phyloP scores from a whole-genome alignment of 64 coral and sea anemone genomes.

The Actinia equina region DNA sequence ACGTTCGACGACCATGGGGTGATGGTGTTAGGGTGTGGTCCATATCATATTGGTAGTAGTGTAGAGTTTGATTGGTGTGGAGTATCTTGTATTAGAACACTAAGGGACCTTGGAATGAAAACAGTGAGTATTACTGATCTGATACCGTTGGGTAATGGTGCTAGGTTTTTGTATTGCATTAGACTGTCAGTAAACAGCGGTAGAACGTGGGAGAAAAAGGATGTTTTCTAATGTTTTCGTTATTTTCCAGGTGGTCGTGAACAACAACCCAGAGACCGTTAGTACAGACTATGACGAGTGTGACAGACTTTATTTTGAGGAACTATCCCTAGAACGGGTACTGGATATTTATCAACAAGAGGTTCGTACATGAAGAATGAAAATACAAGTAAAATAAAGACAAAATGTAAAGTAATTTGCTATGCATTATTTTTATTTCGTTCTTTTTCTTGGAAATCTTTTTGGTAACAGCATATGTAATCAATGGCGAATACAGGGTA shows the following conservation, averaged over 20 bases:
- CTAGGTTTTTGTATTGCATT: no score
- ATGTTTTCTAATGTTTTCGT: not conserved
- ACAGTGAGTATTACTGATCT: slow-evolving; percentile 50
- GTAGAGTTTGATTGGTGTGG: slow-evolving; percentile 99
- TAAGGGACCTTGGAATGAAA: slow-evolving; percentile 78
- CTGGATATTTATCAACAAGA: slow-evolving; percentile 97
- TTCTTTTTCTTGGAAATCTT: no score
- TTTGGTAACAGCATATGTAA: no score
- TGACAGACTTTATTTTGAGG: slow-evolving; percentile 96
- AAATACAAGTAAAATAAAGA: no score
- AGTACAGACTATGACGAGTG: slow-evolving; percentile 99
- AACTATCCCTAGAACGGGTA: slow-evolving; percentile 94
- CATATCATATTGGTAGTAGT: slow-evolving; percentile 99
- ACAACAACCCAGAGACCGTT: slow-evolving; percentile 97
- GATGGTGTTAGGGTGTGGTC: slow-evolving; percentile 98
- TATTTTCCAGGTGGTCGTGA: slow-evolving; percentile 78
- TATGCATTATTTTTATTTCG: no score
- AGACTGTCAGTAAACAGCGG: no score
- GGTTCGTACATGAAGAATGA: slow-evolving; percentile 13
- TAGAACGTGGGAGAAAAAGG: not conserved
- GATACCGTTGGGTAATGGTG: not conserved
- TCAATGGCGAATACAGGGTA: no score
- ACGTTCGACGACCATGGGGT: slow-evolving; percentile 80
- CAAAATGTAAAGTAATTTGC: no score
- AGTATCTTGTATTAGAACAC: slow-evolving; percentile 86